phyloP scores from a whole-genome alignment of 30 jellyfish, hydroid and myxozoan species.

The Aurelia sp. region DNA sequence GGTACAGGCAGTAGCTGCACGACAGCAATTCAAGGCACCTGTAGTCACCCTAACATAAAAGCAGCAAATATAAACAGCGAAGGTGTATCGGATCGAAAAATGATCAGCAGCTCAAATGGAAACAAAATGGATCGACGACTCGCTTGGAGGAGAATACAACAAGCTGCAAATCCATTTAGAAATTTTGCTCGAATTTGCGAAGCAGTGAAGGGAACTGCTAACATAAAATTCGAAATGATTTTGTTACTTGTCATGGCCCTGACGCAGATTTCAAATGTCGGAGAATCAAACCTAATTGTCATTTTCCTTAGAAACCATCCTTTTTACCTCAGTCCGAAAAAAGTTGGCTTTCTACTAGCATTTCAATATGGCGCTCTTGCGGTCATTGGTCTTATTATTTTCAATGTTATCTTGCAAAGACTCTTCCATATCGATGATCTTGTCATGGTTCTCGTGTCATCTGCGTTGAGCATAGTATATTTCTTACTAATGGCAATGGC shows the following conservation, averaged over 20 bases:
- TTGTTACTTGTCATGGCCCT: conserved; percentile 18
- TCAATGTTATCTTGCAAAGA: conserved; percentile 28
- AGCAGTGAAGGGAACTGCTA: conserved; percentile 21
- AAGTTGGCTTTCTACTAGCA: conserved; percentile 30
- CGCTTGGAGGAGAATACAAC: neutral
- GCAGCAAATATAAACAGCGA: no score
- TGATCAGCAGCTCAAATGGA: neutral
- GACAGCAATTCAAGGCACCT: no score
- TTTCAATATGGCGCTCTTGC: conserved; percentile 34
- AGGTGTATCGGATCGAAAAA: neutral
- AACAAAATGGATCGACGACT: neutral
- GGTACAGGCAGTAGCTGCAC: no score
- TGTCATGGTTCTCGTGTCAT: conserved; percentile 19
- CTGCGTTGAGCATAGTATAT: conserved; percentile 14
- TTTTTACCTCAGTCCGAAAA: conserved; percentile 13
- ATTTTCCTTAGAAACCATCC: conserved; percentile 26
- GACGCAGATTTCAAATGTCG: conserved; percentile 3
- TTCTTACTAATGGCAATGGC: conserved; percentile 30
- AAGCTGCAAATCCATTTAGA: conserved; percentile 33
- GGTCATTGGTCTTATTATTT: conserved; percentile 25
- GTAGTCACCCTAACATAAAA: no score
- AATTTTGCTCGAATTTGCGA: conserved; percentile 4
- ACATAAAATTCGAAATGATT: conserved; percentile 7
- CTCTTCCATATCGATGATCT: conserved; percentile 27
- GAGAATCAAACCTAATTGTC: conserved; percentile 32